Conservation (phyloP, 2,113 vertebrate genomes). For the Ondatra zibethicus region DNA sequence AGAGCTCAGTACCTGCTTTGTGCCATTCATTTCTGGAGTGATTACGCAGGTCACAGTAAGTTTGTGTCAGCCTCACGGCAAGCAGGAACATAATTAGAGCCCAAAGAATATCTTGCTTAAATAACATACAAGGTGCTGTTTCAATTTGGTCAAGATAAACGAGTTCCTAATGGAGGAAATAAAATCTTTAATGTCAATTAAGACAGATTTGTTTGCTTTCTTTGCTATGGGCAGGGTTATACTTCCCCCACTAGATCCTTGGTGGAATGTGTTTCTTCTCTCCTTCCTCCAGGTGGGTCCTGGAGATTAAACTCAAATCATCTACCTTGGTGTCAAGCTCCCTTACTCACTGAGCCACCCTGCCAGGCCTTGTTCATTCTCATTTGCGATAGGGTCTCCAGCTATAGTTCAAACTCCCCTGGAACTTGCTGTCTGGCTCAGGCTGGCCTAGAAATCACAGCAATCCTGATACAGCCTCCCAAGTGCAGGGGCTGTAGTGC, state of each 20-base stretch:
- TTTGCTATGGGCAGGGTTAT: background rate
- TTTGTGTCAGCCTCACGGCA: background rate
- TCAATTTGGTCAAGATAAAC: background rate
- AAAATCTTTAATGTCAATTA: background rate
- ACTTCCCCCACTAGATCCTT: background rate
- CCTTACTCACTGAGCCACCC: background rate
- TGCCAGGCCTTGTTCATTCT: background rate
- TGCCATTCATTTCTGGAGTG: background rate
- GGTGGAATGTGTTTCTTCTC: background rate
- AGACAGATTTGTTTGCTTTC: slow-evolving; percentile 38
- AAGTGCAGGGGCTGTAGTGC: background rate
- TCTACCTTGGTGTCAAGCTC: background rate
- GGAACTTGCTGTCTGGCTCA: background rate
- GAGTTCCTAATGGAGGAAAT: background rate
- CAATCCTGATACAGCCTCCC: background rate
- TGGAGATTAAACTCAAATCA: background rate
- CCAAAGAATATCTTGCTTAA: slow-evolving; percentile 34
- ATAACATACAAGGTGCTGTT: background rate
- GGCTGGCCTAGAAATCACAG: background rate
- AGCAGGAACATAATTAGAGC: background rate
- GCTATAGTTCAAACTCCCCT: background rate
- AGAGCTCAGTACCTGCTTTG: background rate
- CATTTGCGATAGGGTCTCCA: background rate
- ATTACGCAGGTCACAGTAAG: background rate
- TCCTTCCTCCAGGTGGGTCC: background rate